phyloP scores from a whole-genome alignment of 1,140 invertebrate genomes.

The Macrobrachium rosenbergii region DNA sequence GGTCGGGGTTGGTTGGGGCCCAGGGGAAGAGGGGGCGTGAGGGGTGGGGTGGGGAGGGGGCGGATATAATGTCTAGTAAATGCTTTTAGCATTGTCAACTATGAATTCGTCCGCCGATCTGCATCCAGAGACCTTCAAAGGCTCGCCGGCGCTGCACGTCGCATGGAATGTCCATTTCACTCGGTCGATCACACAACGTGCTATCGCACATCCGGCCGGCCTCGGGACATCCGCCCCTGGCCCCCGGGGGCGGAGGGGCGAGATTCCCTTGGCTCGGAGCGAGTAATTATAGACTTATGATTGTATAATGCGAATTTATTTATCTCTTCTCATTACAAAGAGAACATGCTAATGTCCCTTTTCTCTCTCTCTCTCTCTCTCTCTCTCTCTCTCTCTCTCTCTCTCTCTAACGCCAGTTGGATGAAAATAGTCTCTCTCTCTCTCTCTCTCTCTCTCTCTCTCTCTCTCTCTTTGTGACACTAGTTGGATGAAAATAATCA shows the following conservation, averaged over 20 bases:
- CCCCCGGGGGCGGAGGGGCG: constrained; percentile 2
- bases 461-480: not conserved
- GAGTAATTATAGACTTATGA: constrained; percentile 32
- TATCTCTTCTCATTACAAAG: constrained; percentile 57
- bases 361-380: constrained; percentile 1
- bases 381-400: too few relatives aligned
- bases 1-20: not conserved
- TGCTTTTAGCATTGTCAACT: constrained; percentile 61
- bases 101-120: constrained; percentile 61
- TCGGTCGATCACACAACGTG: constrained; percentile 1
- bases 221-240: constrained; percentile 3
- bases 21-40: not conserved
- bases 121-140: constrained; percentile 55
- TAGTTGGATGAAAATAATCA: constrained; percentile 19
- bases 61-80: constrained; percentile 45
- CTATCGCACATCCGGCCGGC: not conserved
- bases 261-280: not conserved
- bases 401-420: too few relatives aligned
- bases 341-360: not conserved
- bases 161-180: constrained; percentile 59
- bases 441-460: not conserved
- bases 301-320: constrained; percentile 55
- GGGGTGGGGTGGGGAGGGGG: not conserved
- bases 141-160: constrained; percentile 23
- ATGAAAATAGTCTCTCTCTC: constrained; percentile 9